Conservation (phyloP, 2,797 vertebrate genomes). For the Darevskia mixta region DNA sequence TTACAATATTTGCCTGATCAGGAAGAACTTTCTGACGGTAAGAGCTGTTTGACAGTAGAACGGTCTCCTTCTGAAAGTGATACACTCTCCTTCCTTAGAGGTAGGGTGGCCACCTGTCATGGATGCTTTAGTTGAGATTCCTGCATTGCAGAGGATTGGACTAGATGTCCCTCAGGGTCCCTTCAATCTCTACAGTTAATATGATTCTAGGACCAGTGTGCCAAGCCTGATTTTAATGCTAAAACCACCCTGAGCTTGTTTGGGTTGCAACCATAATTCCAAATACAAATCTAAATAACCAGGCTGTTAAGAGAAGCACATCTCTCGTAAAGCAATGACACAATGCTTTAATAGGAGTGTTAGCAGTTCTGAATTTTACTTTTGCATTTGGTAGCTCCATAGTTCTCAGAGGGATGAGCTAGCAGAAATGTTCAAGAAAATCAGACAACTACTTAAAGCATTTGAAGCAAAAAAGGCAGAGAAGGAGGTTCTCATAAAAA, state of each 20-base stretch:
- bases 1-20: too few species aligned
- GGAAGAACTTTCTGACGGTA: too few species aligned
- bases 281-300: neutral
- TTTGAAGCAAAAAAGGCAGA: constrained; percentile 32
- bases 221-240: too few species aligned
- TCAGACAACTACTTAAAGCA: neutral
- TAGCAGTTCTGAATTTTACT: neutral
- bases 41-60: too few species aligned
- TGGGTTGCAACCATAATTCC: neutral
- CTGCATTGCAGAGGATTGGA: too few species aligned
- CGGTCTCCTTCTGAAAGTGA: too few species aligned
- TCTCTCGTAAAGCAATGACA: neutral
- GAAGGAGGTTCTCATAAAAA: constrained; percentile 34
- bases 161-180: too few species aligned
- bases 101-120: too few species aligned
- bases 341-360: neutral
- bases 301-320: neutral
- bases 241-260: neutral
- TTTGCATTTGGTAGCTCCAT: constrained; percentile 65
- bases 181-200: too few species aligned
- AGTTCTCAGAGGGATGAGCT: constrained; percentile 59
- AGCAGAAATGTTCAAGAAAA: constrained; percentile 36
- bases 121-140: too few species aligned
- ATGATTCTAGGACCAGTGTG: too few species aligned
- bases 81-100: too few species aligned